Evolutionary conservation across 2,888 invertebrate genomes (phyloP), one percentile per base, ranked within the genome.

Genomic region (Uropetala carovei): DNA sequence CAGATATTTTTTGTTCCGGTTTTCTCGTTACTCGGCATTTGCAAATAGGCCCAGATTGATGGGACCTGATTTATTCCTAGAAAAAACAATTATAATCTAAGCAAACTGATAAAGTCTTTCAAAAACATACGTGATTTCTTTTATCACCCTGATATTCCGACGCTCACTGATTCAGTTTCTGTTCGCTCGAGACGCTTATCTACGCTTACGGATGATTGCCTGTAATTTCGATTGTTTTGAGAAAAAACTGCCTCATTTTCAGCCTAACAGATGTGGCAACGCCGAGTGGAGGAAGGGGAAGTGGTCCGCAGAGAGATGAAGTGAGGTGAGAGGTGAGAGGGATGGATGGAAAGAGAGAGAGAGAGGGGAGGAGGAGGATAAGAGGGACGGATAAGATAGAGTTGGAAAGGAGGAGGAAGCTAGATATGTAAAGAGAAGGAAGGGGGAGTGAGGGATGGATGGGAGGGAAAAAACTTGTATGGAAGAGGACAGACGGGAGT

Each of bases 201-300:
- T 43, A 43, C 43, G 43, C 43, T 43, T 43, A 43, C 43, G 43
- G 43, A 43, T 43, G 43, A 43, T 75, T 75, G 18, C 75, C 22
- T 75, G 75, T 27, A 13, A 27, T 27, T 75, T 75, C 27, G 75
- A 27, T 27, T 27, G n/a, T 75, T 75, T 10, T 27, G 27, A 27
- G 27, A 75, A 13, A 75, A 75, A 75, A 75, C 22, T 27, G 22
- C 75, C 75, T 22, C 75, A 75, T 75, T 27, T 75, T 75, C 75
- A 22, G 22, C 68, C 68, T 18, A 27, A 22, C 22, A 75, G 27
- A 75, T 27, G 75, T 75, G 75, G 75, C 75, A 75, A 75, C 75
- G 27, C 10, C 75, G 75, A 75, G 27, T 75, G 75, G 75, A 27
- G 75, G 27, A 75, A 75, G 27, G 75, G 75, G 75, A 75, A 75